Evolutionary conservation across 2,888 invertebrate species (phyloP), one percentile per base, ranked within the genome.

Genomic region (Mimas tiliae): DNA sequence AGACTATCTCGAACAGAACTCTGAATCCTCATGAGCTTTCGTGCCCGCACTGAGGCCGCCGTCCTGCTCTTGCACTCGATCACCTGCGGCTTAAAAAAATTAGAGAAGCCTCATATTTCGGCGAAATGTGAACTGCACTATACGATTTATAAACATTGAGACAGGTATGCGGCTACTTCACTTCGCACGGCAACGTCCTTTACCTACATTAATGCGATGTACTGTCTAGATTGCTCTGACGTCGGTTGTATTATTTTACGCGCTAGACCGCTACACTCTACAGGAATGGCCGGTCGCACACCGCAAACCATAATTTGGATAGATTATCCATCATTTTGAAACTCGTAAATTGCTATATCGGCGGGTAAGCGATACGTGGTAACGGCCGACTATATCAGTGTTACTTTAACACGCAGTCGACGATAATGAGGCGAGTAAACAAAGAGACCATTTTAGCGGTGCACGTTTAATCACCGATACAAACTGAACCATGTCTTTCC

Each of bases 11-110:
- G 66, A 50, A 71, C 74, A 72, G 70, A 73, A 72, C 52, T 48
- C 65, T 63, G 64, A 67, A 65, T 75, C 79, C 80, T 75, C 76
- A 68, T 77, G 85, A 90, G 91, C 91, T 91, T 90, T 89, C 83
- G 77, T 74, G 73, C 71, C 74, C 76, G 74, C 76, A 72, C 72
- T 70, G 72, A 68, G 78, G 72, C 73, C 66, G 66, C 86, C 84
- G 83, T 91, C 91, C 86, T 83, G 81, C 89, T 91, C 90, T 75
- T 85, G 78, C 91, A 85, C 78, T 81, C 85, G 80, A 79, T 89
- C 90, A 90, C 89, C 89, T 89, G 90, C 87, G 80, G 78, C 76
- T 74, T 81, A 80, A 89, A 92, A 90, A 90, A 90, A 87, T 81
- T 83, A 80, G 74, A 82, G 87, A 87, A 87, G 83, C 84, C 86